Conservation (phyloP, 2,113 vertebrate genomes). For the Xerus inauris region DNA sequence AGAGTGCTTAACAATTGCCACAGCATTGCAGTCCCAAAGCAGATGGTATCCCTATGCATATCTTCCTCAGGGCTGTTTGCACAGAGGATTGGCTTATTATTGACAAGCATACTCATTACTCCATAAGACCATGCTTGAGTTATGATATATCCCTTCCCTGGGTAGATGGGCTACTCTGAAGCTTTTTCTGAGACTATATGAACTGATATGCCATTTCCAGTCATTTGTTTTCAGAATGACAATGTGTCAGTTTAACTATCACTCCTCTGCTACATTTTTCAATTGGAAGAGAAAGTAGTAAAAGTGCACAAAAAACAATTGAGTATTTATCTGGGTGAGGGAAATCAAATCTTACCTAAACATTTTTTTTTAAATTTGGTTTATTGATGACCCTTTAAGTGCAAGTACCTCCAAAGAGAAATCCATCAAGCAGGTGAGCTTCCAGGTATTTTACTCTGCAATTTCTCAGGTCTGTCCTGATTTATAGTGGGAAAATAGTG, state of each 20-base stretch:
- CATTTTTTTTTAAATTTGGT: background rate
- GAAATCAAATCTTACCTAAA: background rate
- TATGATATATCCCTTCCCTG: constrained; percentile 1
- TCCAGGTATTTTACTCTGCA: background rate
- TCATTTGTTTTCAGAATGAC: constrained; percentile 65
- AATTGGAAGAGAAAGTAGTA: constrained; percentile 43
- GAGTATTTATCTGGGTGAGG: background rate
- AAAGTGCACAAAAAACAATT: background rate
- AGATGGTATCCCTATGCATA: background rate
- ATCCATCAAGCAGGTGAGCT: background rate
- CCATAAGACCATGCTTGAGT: constrained; percentile 17
- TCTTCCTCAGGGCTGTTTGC: background rate
- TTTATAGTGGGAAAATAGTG: constrained; percentile 1
- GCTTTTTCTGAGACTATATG: constrained; percentile 45
- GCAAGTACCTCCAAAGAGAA: background rate
- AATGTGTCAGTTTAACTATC: constrained; percentile 47
- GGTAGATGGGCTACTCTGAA: constrained; percentile 20
- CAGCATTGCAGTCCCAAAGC: background rate
- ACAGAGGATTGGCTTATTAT: constrained; percentile 3
- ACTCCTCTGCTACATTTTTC: constrained; percentile 8
- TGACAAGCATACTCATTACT: constrained; percentile 23
- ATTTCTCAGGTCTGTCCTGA: background rate
- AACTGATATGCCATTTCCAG: constrained; percentile 20
- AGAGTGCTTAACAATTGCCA: background rate
- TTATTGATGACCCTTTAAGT: background rate